Evolutionary conservation across 2,113 vertebrate species (phyloP), one percentile per base, ranked within the genome.

Genomic region (Eidolon helvum): DNA sequence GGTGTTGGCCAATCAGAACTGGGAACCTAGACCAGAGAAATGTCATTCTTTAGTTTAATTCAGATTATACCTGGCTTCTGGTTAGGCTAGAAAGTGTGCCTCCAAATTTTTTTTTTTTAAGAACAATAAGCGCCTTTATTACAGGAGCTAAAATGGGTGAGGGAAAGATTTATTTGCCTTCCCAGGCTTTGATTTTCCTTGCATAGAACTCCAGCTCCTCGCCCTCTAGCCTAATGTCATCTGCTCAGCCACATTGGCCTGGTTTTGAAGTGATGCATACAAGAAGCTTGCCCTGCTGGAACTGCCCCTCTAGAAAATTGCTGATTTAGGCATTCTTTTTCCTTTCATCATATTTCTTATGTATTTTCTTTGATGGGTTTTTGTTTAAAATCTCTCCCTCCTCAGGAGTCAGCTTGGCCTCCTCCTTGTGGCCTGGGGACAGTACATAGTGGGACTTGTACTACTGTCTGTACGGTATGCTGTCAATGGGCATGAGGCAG

Each of bases 401-500:
- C 63, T 63, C 24, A 59, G 57, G 57, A 59, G 3, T 33, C 61
- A 63, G 26, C 99, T 99, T 0, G 26, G 99, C 28, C 61, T 14
- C 11, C 61, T 63, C 28, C 26, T 63, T 30, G 28, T 4, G 4
- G 59, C 28, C 59, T 28, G 21, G 59, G 28, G 22, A 28, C 59
- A 5, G 10, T 28, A 26, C 10, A 57, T 57, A 57, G 55, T 50
- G 15, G 15, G 50, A 50, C 15, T 50, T 50, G 50, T 21, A 57
- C 55, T 22, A 22, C 55, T 57, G 21, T 57, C 55, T 8, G 55
- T 24, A 99, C 0, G 99, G 99, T 85, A 99, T 98, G 96, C 99
- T 99, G 98, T 99, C 99, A 0, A 99, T 82, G 3, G 99, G 99
- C 43, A 99, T 28, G 2, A 99, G 98, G 97, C 99, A 99, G 95